phyloP scores from a whole-genome alignment of 2,888 invertebrate species.

The Plagodis dolabraria region DNA sequence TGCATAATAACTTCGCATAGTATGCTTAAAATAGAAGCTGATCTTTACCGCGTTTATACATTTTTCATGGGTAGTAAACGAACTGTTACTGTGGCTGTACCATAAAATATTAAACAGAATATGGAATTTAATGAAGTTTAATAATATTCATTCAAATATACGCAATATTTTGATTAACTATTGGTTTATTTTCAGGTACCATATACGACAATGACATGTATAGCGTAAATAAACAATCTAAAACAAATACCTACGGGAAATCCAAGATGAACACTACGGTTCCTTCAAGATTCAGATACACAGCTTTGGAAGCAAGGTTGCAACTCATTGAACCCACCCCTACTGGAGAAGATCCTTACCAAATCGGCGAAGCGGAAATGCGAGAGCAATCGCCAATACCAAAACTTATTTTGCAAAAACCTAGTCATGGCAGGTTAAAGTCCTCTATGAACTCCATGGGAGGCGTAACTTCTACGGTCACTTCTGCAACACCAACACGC shows the following conservation, averaged over 20 bases:
- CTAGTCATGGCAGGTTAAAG: conserved; percentile 63
- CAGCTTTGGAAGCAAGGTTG: conserved; percentile 70
- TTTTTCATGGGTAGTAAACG: no score
- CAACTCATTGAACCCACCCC: conserved; percentile 75
- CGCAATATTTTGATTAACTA: conserved; percentile 7
- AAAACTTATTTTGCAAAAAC: conserved; percentile 73
- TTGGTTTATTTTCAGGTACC: conserved; percentile 51
- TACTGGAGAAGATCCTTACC: conserved; percentile 77
- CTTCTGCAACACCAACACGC: conserved; percentile 42
- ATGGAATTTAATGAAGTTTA: no score
- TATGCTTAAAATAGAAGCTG: no score
- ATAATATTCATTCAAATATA: no score
- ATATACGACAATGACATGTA: conserved; percentile 56
- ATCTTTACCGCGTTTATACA: no score
- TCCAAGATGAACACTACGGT: conserved; percentile 33
- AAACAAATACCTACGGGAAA: conserved; percentile 70
- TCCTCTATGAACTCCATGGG: conserved; percentile 49
- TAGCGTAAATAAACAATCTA: conserved; percentile 67
- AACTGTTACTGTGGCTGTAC: no score
- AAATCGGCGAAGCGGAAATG: conserved; percentile 76
- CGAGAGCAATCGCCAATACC: conserved; percentile 79
- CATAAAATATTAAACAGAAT: no score
- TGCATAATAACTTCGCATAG: no score
- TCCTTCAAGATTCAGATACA: conserved; percentile 28
- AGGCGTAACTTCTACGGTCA: conserved; percentile 30